Base-by-base conservation (phyloP, 2,888 invertebrate species). In the Papilio elwesi region DNA sequence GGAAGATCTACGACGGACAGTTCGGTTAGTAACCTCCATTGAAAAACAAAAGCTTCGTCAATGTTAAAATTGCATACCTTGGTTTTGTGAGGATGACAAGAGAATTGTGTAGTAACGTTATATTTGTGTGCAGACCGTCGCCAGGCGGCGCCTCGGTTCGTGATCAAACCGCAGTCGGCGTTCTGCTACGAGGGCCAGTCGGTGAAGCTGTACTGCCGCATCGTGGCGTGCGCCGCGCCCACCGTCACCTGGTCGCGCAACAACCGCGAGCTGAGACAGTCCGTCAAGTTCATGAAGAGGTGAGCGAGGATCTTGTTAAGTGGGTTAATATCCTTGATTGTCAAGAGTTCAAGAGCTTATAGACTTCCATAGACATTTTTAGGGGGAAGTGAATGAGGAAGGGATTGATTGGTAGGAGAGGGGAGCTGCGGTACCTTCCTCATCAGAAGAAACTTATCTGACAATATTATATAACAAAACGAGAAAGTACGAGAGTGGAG, bases 201-300 rank as follows among this genome's bases (percentile, higher is more conserved):
- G 76, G 99, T 98, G 75, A 98, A 98, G 88, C 97, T 99, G 95
- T 98, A 98, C 89, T 99, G 99, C 89, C 97, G 99, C 82, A 97
- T 99, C 80, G 98, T 99, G 85, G 98, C 98, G 0, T 96, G 97
- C 79, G 98, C 99, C 43, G 96, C 98, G 36, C 98, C 99, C 52
- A 98, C 98, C 0, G 96, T 99, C 76, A 97, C 98, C 36, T 99
- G 99, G 99, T 97, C 96, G 78, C 97, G 97, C 84, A 98, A 98
- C 91, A 98, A 98, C 90, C 95, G 96, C 84, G 99, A 99, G 87
- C 94, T 99, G 70, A 95, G 98, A 71, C 99, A 99, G 93, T 98
- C 98, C 80, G 99, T 99, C 78, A 99, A 99, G 92, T 99, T 98
- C 91, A 99, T 99, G 99, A 99, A 99, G 94, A 96, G 99, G 83